Evolutionary conservation across 2,888 invertebrate genomes (phyloP), one percentile per base, ranked within the genome.

Genomic region (Schizaphis graminum): DNA sequence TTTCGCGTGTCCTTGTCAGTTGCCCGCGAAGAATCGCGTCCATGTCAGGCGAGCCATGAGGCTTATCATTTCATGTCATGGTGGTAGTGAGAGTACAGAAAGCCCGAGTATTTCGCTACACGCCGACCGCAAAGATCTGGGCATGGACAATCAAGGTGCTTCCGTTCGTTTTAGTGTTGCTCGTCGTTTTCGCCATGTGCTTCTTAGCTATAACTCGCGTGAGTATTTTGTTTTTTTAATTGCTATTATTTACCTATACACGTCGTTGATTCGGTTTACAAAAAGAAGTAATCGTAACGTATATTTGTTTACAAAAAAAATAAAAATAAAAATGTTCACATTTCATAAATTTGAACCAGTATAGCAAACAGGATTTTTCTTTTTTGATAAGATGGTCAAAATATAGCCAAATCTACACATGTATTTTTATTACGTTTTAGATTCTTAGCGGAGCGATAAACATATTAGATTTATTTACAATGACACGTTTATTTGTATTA

Each of bases 41-140:
- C 57, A 91, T 91, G 90, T 91, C 61, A n/a, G 90, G 86, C 94
- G 53, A 94, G 85, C 86, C 94, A 94, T 94, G 94, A 94, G 90
- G 91, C 86, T 85, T 35, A 77, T 77, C 26, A 77, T 77, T 86
- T 44, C 56, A 61, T 47, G 86, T 86, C 94, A 94, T 94, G 94
- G 94, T 56, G 90, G 94, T 94, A 53, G 90, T 94, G 94, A 86
- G 86, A 94, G 86, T 90, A 53, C 94, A 94, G 41, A 90, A 86
- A 67, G 61, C 90, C 61, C 94, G 94, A 44, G 91, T 94, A 86
- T 94, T 91, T 49, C 94, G 94, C 16, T 86, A 94, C 91, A 91
- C 89, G 28, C 91, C 90, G 49, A 61, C 94, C 21, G 77, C 86
- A 57, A 94, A 86, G 86, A 86, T 94, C 90, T 91, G 94, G 94